Conservation (phyloP, 2,113 vertebrate species). For the Calypte anna region DNA sequence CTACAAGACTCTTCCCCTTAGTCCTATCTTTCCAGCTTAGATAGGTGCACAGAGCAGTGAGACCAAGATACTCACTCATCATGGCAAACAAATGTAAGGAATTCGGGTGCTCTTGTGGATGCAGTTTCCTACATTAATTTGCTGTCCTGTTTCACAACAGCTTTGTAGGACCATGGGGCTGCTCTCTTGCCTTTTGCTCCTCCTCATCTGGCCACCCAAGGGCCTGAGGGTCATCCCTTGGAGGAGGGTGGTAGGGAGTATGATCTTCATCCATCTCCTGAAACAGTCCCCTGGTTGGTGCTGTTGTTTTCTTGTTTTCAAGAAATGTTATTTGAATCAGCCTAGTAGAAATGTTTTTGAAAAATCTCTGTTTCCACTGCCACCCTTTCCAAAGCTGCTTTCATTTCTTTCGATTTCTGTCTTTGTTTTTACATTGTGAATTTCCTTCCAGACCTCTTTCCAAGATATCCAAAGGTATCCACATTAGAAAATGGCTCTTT, state of each 20-base stretch:
- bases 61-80: neutral
- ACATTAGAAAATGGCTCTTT: neutral
- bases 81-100: neutral
- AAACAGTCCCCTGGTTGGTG: neutral
- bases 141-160: neutral
- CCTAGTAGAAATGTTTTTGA: neutral
- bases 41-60: neutral
- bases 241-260: neutral
- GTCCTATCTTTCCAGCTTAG: neutral
- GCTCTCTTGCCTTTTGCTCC: accelerated
- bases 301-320: neutral
- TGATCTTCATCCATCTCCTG: neutral
- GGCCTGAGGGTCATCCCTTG: neutral
- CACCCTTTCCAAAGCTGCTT: neutral
- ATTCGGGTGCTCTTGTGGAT: accelerated
- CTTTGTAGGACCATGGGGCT: neutral
- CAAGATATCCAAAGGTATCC: neutral
- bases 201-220: neutral
- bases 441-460: neutral
- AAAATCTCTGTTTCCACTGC: neutral
- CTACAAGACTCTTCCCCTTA: neutral
- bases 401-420: neutral
- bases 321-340: neutral
- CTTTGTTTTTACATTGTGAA: neutral
- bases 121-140: accelerated